Percentiles rank a stretch among this genome's conserved stretches.
Conservation (phyloP, 2,888 invertebrate genomes). For the Caenorhabditis wallacei region DNA sequence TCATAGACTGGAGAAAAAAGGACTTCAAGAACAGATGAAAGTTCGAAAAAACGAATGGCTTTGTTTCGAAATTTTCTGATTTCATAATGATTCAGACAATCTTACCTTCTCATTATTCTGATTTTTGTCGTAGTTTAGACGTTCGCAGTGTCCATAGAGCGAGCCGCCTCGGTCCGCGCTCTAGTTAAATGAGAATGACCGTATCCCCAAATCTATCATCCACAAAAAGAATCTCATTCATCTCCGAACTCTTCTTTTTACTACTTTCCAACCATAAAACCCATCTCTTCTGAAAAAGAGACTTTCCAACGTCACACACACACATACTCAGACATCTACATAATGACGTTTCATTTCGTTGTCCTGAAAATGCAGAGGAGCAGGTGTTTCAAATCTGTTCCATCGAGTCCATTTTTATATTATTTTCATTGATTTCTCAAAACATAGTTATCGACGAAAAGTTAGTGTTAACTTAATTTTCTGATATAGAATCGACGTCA, state of each 20-base stretch:
- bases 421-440: not conserved
- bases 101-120: too few species aligned
- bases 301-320: slow-evolving; percentile 31
- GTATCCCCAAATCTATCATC: too few species aligned
- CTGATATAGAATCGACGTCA: not conserved
- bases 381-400: slow-evolving; percentile 4
- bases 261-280: not conserved
- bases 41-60: too few species aligned
- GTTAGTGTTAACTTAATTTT: not conserved
- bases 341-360: slow-evolving; percentile 26
- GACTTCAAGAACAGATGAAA: not conserved
- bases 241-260: not conserved
- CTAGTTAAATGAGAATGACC: too few species aligned
- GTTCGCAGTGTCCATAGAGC: too few species aligned
- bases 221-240: slow-evolving; percentile 8
- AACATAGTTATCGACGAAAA: slow-evolving; percentile 4
- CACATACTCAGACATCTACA: slow-evolving; percentile 1
- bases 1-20: not conserved
- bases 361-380: slow-evolving; percentile 14
- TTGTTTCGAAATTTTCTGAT: not conserved
- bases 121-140: too few species aligned
- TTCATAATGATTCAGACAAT: not conserved
- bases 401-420: not conserved
- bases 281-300: slow-evolving; percentile 1
- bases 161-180: too few species aligned